These are phyloP conservation scores for Notamacropus eugenii DNA, from an alignment of 2,797 vertebrate species.

Conservation along the genomic window DNA sequence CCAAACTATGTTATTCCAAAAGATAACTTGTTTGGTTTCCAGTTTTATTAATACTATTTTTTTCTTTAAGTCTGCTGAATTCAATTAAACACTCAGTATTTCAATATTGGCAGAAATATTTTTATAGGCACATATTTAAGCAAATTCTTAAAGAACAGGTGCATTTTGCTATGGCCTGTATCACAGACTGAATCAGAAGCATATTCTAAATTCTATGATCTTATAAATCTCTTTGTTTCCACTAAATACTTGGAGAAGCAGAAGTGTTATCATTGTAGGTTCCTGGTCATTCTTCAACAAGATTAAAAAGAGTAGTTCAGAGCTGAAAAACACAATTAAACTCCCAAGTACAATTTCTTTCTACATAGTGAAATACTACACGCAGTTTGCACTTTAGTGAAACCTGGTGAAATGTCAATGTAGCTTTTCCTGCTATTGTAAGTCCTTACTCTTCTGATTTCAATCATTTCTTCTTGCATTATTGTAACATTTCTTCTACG, in stretches of 20 bases:
- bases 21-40: neutral
- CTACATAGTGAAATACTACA: constrained; percentile 8
- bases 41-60: constrained; percentile 5
- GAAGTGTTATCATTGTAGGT: constrained; percentile 50
- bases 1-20: neutral
- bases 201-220: constrained; percentile 49
- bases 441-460: neutral
- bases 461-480: constrained; percentile 12
- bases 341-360: constrained; percentile 43
- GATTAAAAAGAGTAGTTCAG: constrained; percentile 50
- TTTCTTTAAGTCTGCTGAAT: neutral
- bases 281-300: constrained; percentile 56
- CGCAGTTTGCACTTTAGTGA: constrained; percentile 11
- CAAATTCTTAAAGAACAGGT: constrained; percentile 22
- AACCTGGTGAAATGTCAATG: constrained; percentile 5
- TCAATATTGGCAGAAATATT: neutral
- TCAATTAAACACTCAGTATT: neutral
- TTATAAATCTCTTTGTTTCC: neutral
- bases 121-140: constrained; percentile 28
- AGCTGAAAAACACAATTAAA: constrained; percentile 59
- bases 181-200: constrained; percentile 31
- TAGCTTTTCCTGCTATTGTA: neutral
- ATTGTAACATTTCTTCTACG: neutral
- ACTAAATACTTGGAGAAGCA: constrained; percentile 50
- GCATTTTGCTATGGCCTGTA: constrained; percentile 29